Percentiles rank a stretch among this genome's conserved stretches.
These are phyloP conservation scores for Rhineura floridana DNA, from an alignment of 2,113 vertebrate genomes.

Conservation along the genomic window DNA sequence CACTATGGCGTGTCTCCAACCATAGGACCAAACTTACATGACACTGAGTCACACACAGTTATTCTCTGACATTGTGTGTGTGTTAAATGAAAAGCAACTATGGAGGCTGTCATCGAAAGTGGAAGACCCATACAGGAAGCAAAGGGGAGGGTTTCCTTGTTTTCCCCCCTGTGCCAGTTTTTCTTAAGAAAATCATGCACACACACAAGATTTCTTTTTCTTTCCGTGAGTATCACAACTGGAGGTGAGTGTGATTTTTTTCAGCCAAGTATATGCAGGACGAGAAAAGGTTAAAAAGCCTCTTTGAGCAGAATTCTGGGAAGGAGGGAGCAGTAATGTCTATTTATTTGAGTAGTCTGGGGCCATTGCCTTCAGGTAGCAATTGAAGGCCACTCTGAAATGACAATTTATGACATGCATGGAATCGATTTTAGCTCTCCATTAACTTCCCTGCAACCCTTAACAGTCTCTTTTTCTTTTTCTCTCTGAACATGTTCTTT, in stretches of 20 bases:
- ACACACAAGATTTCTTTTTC: neutral
- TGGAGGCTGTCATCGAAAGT: neutral
- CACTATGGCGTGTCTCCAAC: neutral
- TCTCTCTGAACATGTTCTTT: neutral
- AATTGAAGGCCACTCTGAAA: neutral
- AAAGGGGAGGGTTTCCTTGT: no score
- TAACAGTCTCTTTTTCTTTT: constrained; percentile 20
- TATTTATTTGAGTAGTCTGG: neutral
- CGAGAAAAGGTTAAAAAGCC: neutral
- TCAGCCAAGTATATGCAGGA: neutral
- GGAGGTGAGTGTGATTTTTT: neutral
- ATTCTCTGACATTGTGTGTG: neutral
- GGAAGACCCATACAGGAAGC: neutral
- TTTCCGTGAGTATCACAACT: neutral
- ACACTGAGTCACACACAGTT: neutral
- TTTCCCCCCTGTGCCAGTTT: neutral
- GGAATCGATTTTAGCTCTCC: neutral
- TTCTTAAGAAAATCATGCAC: neutral
- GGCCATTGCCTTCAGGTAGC: neutral
- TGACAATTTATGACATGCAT: neutral
- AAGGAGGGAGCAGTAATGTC: neutral
- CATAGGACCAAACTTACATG: neutral
- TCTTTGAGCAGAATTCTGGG: neutral
- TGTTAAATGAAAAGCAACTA: neutral
- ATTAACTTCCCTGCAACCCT: neutral